Base-by-base conservation (phyloP, 2,113 vertebrate genomes). In the Benitochromis conjunctus region DNA sequence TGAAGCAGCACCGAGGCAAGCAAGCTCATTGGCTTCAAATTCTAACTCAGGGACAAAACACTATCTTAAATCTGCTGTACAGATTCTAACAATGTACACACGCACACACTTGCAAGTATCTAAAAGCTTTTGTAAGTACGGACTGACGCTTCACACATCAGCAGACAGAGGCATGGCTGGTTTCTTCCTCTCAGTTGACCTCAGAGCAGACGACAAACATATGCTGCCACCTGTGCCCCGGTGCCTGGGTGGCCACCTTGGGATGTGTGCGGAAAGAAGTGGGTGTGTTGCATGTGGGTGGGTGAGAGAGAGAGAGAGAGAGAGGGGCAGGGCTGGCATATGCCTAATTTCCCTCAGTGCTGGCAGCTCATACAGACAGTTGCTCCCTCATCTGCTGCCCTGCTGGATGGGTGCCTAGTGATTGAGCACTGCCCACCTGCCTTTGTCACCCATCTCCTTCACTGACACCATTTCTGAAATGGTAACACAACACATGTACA, bases 311-410 rank as follows among this genome's bases (percentile, higher is more conserved):
- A 48, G 51, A 14, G 26, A 26, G 26, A 34, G 18, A 9, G 54
- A 56, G 57, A 18, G 60, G 74, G 87, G 57, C 24, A 46, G 76
- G 36, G 36, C 56, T 83, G 86, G 85, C 93, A 93, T 89, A 91
- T 92, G 90, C 82, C 84, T 88, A 84, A 89, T 86, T 89, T 92
- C 88, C 89, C 82, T 87, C 89, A 71, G 84, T 82, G 55, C 80
- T 94, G 91, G 91, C 94, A 92, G 86, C 91, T 85, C 77, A 85
- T 43, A 88, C 84, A 90, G 94, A 93, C 92, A 94, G 93, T 94
- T 94, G 93, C 94, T 94, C 86, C 86, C 89, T 94, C 93, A 95
- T 94, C 91, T 94, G 94, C 94, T 94, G 90, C 92, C 86, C 90
- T 89, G 92, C 84, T 95, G 93, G 93, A 94, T 34, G 83, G 53